phyloP scores from a whole-genome alignment of 2,797 vertebrate species.

The Rhinoraja longicauda region DNA sequence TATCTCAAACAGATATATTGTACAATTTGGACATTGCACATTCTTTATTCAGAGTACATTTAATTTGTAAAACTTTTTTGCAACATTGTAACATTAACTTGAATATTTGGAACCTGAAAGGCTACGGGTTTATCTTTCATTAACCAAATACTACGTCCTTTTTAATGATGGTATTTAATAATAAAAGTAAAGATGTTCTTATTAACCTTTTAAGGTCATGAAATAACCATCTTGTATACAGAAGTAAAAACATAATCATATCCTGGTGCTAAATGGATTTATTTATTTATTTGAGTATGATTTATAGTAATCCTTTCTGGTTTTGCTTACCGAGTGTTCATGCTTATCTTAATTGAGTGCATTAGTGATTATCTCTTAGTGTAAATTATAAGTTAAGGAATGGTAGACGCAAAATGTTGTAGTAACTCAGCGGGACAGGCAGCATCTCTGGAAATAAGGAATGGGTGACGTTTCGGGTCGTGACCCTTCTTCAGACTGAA shows the following conservation, averaged over 20 bases:
- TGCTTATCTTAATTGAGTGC: slow-evolving; percentile 66
- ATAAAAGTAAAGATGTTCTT: slow-evolving; percentile 52
- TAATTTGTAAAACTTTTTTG: neutral
- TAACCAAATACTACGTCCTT: slow-evolving; percentile 46
- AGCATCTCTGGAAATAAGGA: no score
- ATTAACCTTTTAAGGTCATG: slow-evolving; percentile 53
- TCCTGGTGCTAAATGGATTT: slow-evolving; percentile 49
- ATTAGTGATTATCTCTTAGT: slow-evolving; percentile 58
- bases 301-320: slow-evolving; percentile 61
- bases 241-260: slow-evolving; percentile 55
- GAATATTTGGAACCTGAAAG: neutral
- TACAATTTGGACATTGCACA: neutral
- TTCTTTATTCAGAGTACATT: neutral
- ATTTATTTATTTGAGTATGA: slow-evolving; percentile 64
- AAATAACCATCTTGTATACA: slow-evolving; percentile 44
- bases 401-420: no score
- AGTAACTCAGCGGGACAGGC: no score
- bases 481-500: no score
- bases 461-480: no score
- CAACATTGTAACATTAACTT: neutral
- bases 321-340: slow-evolving; percentile 62
- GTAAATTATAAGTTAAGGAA: slow-evolving; percentile 39
- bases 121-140: neutral
- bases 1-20: neutral
- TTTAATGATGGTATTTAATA: slow-evolving; percentile 54